Percentiles rank a stretch among this genome's conserved stretches.
Conservation (phyloP, 2,888 invertebrate genomes). For the Leptinotarsa juncta region DNA sequence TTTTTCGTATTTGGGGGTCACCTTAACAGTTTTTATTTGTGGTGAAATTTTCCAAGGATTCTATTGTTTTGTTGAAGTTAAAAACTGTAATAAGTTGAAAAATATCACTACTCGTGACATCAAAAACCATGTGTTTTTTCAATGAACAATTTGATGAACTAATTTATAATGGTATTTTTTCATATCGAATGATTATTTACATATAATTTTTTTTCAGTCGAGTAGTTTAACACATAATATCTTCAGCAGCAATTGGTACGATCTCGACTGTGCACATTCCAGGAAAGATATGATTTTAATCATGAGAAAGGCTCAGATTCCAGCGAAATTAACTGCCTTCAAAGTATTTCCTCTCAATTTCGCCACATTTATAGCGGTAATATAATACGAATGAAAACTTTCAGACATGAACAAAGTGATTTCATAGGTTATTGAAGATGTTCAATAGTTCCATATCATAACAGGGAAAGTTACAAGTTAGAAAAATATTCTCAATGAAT, state of each 20-base stretch:
- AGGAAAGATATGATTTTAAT: slow-evolving; percentile 28
- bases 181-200: background rate
- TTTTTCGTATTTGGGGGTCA: too few relatives aligned
- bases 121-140: too few relatives aligned
- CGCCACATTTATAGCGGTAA: slow-evolving; percentile 31
- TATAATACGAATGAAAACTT: slow-evolving; percentile 6
- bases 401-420: background rate
- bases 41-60: too few relatives aligned
- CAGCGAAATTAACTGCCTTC: slow-evolving; percentile 27
- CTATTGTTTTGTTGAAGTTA: too few relatives aligned
- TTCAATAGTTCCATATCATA: too few relatives aligned
- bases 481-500: too few relatives aligned
- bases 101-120: too few relatives aligned
- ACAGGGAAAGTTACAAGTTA: too few relatives aligned
- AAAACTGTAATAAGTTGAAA: too few relatives aligned
- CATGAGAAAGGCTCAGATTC: slow-evolving; percentile 28
- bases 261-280: slow-evolving; percentile 10
- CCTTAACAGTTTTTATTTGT: too few relatives aligned
- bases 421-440: too few relatives aligned
- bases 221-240: slow-evolving; percentile 16
- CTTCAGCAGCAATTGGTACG: slow-evolving; percentile 30
- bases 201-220: slow-evolving; percentile 21
- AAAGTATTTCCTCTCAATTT: slow-evolving; percentile 29
- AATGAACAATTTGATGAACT: too few relatives aligned
- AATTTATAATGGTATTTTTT: background rate